Conservation (phyloP, 2,888 invertebrate species). For the Mesorhabditis belari region DNA sequence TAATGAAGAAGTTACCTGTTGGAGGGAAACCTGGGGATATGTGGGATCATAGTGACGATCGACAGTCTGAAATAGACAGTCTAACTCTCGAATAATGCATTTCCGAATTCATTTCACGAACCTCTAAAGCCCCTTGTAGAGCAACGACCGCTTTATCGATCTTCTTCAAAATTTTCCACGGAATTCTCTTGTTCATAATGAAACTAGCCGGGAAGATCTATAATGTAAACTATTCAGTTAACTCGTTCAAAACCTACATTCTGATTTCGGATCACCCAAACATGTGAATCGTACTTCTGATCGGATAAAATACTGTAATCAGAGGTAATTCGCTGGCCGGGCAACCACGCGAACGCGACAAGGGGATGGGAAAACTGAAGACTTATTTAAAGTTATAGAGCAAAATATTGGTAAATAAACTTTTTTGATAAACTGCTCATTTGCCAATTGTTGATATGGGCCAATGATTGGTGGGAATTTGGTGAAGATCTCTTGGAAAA, state of each 20-base stretch:
- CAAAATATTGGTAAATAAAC: not conserved
- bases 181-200: not conserved
- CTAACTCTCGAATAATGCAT: no score
- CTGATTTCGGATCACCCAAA: not conserved
- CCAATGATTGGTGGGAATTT: not conserved
- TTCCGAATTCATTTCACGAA: not conserved
- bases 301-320: not conserved
- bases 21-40: not conserved
- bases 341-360: not conserved
- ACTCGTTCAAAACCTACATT: not conserved
- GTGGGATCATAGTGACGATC: not conserved
- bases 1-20: no score
- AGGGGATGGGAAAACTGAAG: not conserved
- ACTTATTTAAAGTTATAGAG: not conserved
- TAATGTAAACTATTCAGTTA: not conserved
- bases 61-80: not conserved
- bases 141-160: not conserved
- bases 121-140: not conserved
- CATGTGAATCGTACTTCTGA: not conserved
- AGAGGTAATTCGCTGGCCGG: not conserved
- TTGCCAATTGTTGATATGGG: not conserved
- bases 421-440: not conserved
- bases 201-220: not conserved
- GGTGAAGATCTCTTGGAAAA: not conserved
- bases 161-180: not conserved